phyloP scores from a whole-genome alignment of 2,113 vertebrate genomes.

The Gallinago media region DNA sequence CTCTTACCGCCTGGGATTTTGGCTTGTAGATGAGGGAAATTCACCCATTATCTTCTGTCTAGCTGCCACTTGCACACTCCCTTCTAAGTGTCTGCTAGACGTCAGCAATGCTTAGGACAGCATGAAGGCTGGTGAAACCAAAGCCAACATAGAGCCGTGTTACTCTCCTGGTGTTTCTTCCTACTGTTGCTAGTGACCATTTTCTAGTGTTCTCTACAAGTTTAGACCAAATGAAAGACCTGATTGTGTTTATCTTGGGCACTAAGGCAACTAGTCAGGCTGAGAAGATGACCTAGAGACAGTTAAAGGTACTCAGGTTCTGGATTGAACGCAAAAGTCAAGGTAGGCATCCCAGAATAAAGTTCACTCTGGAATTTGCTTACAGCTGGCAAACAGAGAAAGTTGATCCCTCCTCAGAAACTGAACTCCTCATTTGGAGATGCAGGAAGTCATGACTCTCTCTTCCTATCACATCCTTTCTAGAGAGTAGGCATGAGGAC shows the following conservation, averaged over 20 bases:
- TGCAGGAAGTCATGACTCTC: neutral
- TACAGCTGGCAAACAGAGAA: neutral
- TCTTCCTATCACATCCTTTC: neutral
- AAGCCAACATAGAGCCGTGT: neutral
- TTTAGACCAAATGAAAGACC: fast-evolving
- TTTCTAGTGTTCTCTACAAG: neutral
- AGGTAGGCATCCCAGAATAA: neutral
- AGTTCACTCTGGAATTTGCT: neutral
- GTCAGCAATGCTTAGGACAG: neutral
- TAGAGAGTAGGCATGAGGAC: neutral
- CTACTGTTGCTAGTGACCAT: neutral
- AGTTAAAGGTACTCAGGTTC: fast-evolving
- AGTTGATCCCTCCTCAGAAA: neutral
- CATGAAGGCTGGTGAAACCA: neutral
- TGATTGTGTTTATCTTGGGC: neutral
- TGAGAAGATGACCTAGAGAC: neutral
- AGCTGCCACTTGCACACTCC: neutral
- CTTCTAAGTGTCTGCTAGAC: neutral
- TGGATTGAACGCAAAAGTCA: neutral
- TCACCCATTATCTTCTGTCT: neutral
- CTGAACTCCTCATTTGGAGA: neutral
- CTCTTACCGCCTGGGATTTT: neutral
- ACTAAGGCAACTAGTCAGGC: neutral
- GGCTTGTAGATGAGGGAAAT: neutral
- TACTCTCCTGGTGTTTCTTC: neutral